phyloP scores from a whole-genome alignment of 2,888 invertebrate species.

The Coenonympha arcania region DNA sequence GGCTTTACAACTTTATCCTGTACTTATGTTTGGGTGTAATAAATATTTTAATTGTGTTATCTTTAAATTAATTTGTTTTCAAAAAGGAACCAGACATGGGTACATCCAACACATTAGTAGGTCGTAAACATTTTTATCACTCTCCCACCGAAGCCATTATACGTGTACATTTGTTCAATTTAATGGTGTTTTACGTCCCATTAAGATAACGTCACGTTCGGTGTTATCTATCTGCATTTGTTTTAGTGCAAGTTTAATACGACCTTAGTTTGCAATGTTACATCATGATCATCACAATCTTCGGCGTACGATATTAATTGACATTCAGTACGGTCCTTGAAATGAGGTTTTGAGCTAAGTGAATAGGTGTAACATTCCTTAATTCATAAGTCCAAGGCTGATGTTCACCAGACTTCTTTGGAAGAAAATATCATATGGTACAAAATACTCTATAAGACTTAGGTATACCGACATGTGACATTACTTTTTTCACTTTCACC shows the following conservation, averaged over 20 bases:
- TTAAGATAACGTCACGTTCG: constrained; percentile 12
- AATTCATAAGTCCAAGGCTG: too few species aligned
- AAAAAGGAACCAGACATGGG: background rate
- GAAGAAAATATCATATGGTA: too few species aligned
- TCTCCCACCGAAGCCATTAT: background rate
- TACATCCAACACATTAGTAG: background rate
- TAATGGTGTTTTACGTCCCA: constrained; percentile 14
- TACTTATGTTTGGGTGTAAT: too few species aligned
- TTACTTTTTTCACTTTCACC: too few species aligned
- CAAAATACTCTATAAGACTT: too few species aligned
- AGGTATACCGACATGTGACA: too few species aligned
- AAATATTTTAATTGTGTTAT: background rate
- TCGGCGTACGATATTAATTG: too few species aligned
- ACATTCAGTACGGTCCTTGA: too few species aligned
- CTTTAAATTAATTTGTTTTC: background rate
- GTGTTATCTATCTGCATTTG: constrained; percentile 6
- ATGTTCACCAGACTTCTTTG: too few species aligned
- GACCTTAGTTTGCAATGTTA: background rate
- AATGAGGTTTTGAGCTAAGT: too few species aligned
- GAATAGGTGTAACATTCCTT: too few species aligned
- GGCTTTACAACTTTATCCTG: too few species aligned
- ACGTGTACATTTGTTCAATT: constrained; percentile 2
- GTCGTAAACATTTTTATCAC: constrained; percentile 12
- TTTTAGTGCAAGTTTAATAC: background rate
- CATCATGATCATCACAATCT: background rate